Evolutionary conservation across 2,797 vertebrate genomes (phyloP), one percentile per base, ranked within the genome.

Genomic region (Discoglossus pictus): DNA sequence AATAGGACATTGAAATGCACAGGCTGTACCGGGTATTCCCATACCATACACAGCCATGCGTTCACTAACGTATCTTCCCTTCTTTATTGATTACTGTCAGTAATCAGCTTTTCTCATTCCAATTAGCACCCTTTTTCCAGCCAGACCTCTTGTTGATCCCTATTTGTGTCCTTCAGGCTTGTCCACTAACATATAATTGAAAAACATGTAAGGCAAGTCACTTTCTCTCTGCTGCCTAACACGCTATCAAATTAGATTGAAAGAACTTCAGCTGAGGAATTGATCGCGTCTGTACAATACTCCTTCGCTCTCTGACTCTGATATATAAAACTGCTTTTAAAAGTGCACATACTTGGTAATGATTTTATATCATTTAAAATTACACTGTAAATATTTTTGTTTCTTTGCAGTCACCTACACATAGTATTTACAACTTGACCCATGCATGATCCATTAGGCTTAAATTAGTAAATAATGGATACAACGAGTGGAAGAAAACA

Each of bases 1-100:
- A 52, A 51, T 64, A 71, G 61, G 53, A 55, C 53, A 71, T 71
- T 71, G 61, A 71, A 65, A 71, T 71, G 64, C 68, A 65, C 20
- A 59, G 61, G 53, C 68, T 43, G 68, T 65, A 43, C 61, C 58
- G 61, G 61, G 68, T 65, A 71, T 71, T 71, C 68, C 68, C 68
- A 59, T 62, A 43, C 38, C 68, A 71, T 65, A 51, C 46, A 71
- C 46, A 59, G 53, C 52, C 60, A 51, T 71, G 68, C 50, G 36
- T 44, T 56, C 46, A 34, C 13, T 63, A 63, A 63, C 6, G 24
- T 42, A 71, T 56, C 59, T 65, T 47, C 51, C 68, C 68, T 55
- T 50, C 46, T 47, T 71, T 71, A 71, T 71, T 65, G 68, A 71
- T 71, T 47, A 38, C 44, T 64, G 61, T 59, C 61, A 40, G 46